phyloP scores from a whole-genome alignment of 2,113 vertebrate species.

The Alces alces region DNA sequence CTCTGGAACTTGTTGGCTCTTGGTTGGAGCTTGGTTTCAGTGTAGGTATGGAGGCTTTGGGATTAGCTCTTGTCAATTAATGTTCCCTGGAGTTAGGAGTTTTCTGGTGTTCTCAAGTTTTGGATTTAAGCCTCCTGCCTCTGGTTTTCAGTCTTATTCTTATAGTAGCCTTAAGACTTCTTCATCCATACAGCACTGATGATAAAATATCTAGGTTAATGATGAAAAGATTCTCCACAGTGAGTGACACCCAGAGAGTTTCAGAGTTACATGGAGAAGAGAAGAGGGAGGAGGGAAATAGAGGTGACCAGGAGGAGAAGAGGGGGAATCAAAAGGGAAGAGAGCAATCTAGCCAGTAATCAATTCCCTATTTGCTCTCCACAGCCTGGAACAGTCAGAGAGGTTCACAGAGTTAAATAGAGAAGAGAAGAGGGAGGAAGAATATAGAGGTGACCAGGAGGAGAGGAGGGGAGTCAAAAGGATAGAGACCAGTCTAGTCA shows the following conservation, averaged over 20 bases:
- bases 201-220: not conserved
- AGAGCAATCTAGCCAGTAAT: not conserved
- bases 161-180: not conserved
- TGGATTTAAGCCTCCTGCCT: not conserved
- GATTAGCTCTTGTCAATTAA: not conserved
- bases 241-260: not conserved
- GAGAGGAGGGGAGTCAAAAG: not conserved
- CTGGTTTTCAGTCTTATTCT: not conserved
- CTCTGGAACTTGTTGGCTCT: not conserved
- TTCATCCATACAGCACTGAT: not conserved
- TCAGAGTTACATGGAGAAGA: not conserved
- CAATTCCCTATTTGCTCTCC: not conserved
- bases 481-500: not conserved
- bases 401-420: fast-evolving
- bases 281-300: not conserved
- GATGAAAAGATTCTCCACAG: not conserved
- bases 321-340: not conserved
- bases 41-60: not conserved
- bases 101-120: not conserved
- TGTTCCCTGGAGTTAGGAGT: not conserved
- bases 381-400: not conserved
- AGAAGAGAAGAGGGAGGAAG: not conserved
- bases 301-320: not conserved
- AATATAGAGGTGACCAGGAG: not conserved
- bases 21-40: not conserved